Evolutionary conservation across 2,113 vertebrate genomes (phyloP).

Genomic region (Pterocles burchelli): DNA sequence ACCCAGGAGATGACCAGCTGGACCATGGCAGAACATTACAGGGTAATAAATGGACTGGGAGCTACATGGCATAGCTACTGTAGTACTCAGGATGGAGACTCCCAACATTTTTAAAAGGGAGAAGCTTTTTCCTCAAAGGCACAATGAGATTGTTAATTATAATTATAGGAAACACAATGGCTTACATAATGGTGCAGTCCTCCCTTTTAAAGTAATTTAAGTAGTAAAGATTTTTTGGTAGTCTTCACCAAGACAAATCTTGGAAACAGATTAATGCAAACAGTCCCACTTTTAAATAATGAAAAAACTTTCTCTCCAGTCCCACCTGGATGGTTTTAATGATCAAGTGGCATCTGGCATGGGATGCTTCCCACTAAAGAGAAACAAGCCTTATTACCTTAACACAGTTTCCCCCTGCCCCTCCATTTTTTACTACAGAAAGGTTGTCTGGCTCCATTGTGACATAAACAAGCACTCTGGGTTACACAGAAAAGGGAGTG

Average conservation of each 20-base stretch:
- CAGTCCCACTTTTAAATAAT: background rate
- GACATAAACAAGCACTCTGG: background rate
- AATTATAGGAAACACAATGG: no score
- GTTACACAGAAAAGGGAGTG: background rate
- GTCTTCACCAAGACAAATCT: background rate
- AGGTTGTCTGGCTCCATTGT: background rate
- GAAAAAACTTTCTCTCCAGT: background rate
- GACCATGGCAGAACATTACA: rapidly evolving
- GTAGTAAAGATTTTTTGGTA: background rate
- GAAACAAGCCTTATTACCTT: background rate
- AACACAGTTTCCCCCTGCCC: no score
- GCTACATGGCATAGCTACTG: background rate
- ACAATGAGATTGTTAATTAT: background rate
- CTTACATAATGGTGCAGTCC: background rate
- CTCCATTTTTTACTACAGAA: background rate
- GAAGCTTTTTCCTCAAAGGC: background rate
- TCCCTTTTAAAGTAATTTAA: background rate
- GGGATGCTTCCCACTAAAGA: background rate
- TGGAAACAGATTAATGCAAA: background rate
- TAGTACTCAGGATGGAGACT: background rate
- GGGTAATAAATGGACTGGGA: background rate
- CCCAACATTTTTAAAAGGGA: background rate
- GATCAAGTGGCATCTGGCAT: background rate
- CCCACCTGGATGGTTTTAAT: background rate
- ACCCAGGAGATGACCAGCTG: background rate